Base-by-base conservation (phyloP, 2,113 vertebrate genomes). In the Hepsetus odoe region DNA sequence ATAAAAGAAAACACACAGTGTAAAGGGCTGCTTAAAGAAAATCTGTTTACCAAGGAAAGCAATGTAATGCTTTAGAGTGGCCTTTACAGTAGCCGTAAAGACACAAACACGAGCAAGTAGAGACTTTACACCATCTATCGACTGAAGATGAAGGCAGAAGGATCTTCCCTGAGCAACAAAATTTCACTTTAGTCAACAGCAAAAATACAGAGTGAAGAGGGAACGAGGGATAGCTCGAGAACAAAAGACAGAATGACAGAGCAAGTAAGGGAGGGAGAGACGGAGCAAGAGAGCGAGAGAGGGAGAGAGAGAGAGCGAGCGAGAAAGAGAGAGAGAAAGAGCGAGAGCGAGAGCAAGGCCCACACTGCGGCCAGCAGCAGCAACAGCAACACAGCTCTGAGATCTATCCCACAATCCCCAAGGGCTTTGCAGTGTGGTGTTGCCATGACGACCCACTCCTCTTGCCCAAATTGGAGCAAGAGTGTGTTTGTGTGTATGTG, bases 401-500 rank as follows among this genome's bases (percentile, higher is more conserved):
- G 65, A 81, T 83, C 80, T 85, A 86, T 88, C 86, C 85, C 85
- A 84, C 77, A 86, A 85, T 85, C 84, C 82, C 85, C 35, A 61
- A 77, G 83, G 85, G 86, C 77, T 85, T 81, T 74, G 85, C 82
- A 83, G 84, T 84, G 80, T 80, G 85, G 77, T 85, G 86, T 88
- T 88, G 85, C 86, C 71, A 88, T 86, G 86, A 84, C 86, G 67
- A 86, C 86, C 38, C 33, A 72, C 79, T 86, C 84, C 80, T 82
- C 79, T 72, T 84, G 76, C 80, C 79, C 71, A 80, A 86, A 85
- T 77, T 84, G 80, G 82, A 86, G 75, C 42, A 77, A 82, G 78
- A 80, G 81, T 80, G 80, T 51, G 68, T 30, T 55, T 74, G 72
- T 70, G 69, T 46, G 75, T 67, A 71, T 61, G 72, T 55, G 46